These are phyloP conservation scores for Umimayanthus kanabou DNA, from an alignment of 92 coral and sea anemone genomes.

Conservation along the genomic window DNA sequence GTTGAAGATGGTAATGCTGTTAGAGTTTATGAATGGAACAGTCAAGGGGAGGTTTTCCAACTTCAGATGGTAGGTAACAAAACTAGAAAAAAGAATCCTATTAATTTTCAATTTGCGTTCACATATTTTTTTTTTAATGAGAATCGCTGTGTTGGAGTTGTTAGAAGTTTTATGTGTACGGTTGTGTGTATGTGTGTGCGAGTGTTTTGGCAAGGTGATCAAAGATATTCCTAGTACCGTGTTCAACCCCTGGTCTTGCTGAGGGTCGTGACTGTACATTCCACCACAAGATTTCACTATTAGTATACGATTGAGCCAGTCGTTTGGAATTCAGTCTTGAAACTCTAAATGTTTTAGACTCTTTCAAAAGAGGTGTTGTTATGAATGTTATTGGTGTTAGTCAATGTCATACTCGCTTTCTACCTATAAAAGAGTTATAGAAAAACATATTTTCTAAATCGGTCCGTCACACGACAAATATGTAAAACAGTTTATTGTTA, in stretches of 20 bases:
- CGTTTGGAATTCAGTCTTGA: not conserved
- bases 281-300: not conserved
- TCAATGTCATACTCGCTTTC: too few relatives aligned
- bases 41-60: not conserved
- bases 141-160: too few relatives aligned
- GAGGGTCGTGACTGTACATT: not conserved
- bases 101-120: not conserved
- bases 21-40: slow-evolving; percentile 58
- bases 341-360: too few relatives aligned
- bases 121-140: too few relatives aligned
- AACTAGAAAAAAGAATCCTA: not conserved
- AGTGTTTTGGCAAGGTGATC: not conserved
- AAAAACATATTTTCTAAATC: too few relatives aligned
- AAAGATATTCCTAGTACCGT: not conserved
- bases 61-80: slow-evolving; percentile 10
- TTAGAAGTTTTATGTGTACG: not conserved
- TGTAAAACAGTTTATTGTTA: too few relatives aligned
- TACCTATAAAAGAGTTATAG: too few relatives aligned
- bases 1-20: slow-evolving; percentile 48
- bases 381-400: too few relatives aligned
- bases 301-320: not conserved
- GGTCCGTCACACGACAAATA: too few relatives aligned
- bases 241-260: not conserved
- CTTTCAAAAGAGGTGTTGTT: not conserved
- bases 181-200: not conserved